These are phyloP conservation scores for Drosophila murphyi DNA, from an alignment of 1,140 invertebrate genomes.

Conservation along the genomic window DNA sequence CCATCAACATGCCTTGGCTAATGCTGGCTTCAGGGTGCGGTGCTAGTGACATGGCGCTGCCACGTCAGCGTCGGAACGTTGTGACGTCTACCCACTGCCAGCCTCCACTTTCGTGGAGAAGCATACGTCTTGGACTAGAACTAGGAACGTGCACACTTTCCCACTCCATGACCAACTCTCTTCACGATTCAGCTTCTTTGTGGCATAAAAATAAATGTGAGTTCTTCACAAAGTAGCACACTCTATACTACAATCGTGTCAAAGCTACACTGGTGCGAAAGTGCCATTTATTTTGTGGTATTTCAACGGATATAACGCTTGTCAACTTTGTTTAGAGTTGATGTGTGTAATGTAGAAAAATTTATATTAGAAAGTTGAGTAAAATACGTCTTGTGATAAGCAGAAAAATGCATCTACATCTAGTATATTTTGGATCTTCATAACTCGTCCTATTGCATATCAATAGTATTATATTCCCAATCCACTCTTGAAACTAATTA, in stretches of 20 bases:
- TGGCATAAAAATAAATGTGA: slow-evolving; percentile 83
- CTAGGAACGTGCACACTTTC: slow-evolving; percentile 44
- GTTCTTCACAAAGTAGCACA: slow-evolving; percentile 73
- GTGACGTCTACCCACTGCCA: background rate
- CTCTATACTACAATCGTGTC: slow-evolving; percentile 35
- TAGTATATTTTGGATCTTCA: no score
- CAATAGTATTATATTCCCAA: no score
- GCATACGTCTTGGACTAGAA: slow-evolving; percentile 61
- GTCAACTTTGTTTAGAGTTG: background rate
- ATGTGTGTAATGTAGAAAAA: no score
- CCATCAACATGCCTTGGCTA: slow-evolving; percentile 44
- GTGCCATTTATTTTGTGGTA: slow-evolving; percentile 5
- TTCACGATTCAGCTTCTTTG: slow-evolving; percentile 66
- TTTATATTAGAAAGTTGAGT: no score
- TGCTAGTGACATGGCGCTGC: background rate
- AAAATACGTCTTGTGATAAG: no score
- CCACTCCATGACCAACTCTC: slow-evolving; percentile 11
- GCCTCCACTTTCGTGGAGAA: background rate
- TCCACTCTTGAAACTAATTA: no score
- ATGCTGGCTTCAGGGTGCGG: slow-evolving; percentile 24
- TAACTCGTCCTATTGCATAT: no score
- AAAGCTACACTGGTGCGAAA: slow-evolving; percentile 20
- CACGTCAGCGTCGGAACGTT: background rate
- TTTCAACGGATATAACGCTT: background rate
- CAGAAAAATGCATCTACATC: no score